phyloP scores from a whole-genome alignment of 2,888 invertebrate species.

The Punctoribates punctum region DNA sequence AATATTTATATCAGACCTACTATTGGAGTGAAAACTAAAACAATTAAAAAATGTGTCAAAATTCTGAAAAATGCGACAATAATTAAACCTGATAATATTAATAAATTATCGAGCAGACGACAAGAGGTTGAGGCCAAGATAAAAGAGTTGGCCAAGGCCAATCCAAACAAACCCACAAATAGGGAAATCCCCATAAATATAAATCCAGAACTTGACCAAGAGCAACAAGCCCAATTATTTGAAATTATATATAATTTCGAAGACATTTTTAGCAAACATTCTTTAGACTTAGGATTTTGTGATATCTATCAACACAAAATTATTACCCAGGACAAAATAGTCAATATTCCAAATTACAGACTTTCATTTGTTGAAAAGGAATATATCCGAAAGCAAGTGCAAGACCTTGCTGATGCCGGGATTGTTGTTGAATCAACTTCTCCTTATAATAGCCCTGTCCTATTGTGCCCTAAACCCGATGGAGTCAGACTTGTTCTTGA shows the following conservation, averaged over 20 bases:
- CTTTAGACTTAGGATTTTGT: constrained; percentile 2
- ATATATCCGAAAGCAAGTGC: background rate
- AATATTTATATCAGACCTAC: too few species aligned
- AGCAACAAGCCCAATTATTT: background rate
- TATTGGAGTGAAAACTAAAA: too few species aligned
- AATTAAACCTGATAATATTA: too few species aligned
- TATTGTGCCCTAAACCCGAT: background rate
- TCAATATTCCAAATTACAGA: background rate
- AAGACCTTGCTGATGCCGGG: background rate
- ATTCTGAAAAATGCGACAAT: too few species aligned
- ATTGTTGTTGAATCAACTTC: background rate
- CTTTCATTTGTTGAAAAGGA: background rate
- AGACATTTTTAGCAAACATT: constrained; percentile 1
- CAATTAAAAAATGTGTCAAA: too few species aligned
- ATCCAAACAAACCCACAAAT: too few species aligned
- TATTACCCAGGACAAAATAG: background rate
- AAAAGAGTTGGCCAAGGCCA: too few species aligned
- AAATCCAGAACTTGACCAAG: too few species aligned
- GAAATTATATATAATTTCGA: too few species aligned
- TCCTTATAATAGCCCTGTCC: background rate
- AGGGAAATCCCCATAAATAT: too few species aligned
- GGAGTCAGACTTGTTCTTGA: background rate
- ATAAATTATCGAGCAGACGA: too few species aligned
- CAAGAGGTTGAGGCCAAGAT: too few species aligned
- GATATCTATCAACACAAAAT: background rate